phyloP scores from a whole-genome alignment of 1,140 invertebrate genomes.

The Apis florea region DNA sequence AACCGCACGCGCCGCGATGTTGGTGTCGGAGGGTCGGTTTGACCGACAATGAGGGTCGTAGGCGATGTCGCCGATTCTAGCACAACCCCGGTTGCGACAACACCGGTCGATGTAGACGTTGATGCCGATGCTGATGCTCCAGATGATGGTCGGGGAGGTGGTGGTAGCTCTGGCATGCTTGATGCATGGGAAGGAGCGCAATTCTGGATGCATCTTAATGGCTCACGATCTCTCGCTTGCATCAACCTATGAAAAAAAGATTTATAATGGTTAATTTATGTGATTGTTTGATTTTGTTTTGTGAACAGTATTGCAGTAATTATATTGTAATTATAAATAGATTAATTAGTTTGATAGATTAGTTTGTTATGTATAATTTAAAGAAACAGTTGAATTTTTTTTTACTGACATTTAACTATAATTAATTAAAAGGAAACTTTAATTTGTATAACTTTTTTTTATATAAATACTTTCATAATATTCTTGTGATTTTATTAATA shows the following conservation, averaged over 20 bases:
- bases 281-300: neutral
- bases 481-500: no score
- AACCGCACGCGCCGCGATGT: conserved; percentile 83
- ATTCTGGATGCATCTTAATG: conserved; percentile 79
- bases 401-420: no score
- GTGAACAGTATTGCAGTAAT: neutral
- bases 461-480: no score
- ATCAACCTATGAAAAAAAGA: conserved; percentile 77
- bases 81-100: conserved; percentile 73
- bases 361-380: neutral
- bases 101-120: conserved; percentile 82
- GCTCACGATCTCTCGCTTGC: conserved; percentile 82
- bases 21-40: conserved; percentile 72
- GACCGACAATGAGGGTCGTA: conserved; percentile 55
- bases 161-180: conserved; percentile 85
- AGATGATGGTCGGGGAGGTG: conserved; percentile 68
- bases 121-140: conserved; percentile 71
- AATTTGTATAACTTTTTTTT: no score
- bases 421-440: no score
- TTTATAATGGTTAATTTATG: neutral
- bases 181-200: conserved; percentile 80
- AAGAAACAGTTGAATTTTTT: neutral
- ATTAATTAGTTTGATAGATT: neutral
- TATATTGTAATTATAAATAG: neutral
- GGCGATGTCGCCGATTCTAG: conserved; percentile 65